These are phyloP conservation scores for Icerya purchasi DNA, from an alignment of 2,888 invertebrate species.

Conservation along the genomic window DNA sequence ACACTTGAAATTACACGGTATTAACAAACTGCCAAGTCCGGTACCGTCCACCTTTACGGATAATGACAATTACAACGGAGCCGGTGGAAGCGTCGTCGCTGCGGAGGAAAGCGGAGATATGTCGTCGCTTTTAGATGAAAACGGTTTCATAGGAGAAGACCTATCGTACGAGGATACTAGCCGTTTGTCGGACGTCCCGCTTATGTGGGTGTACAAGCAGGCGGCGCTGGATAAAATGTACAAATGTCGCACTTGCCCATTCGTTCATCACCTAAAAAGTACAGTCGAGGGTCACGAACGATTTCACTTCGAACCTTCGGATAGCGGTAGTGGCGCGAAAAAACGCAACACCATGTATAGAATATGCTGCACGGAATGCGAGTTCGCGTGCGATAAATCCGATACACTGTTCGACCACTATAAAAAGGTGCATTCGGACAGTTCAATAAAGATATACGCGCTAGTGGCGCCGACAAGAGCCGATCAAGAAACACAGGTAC, in stretches of 20 bases:
- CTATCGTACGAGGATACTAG: conserved; percentile 15
- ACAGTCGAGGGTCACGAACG: conserved; percentile 66
- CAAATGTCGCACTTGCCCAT: conserved; percentile 65
- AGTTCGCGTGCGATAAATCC: conserved; percentile 52
- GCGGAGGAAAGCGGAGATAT: background rate
- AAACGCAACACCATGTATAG: background rate
- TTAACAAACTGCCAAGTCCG: conserved; percentile 5
- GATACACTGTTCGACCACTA: conserved; percentile 41
- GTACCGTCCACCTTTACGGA: conserved; percentile 3
- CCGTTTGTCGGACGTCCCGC: conserved; percentile 37
- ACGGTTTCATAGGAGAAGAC: background rate
- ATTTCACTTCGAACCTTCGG: conserved; percentile 36
- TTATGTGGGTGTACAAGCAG: conserved; percentile 52
- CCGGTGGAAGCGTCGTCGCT: no score
- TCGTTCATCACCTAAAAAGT: conserved; percentile 55
- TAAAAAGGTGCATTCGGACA: conserved; percentile 50
- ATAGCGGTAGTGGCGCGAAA: conserved; percentile 15
- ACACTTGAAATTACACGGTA: conserved; percentile 31
- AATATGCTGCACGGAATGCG: conserved; percentile 50
- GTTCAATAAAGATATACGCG: conserved; percentile 29
- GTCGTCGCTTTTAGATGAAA: background rate
- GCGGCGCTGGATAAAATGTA: conserved; percentile 58
- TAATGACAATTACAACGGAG: background rate
- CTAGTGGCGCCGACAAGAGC: conserved; percentile 4
- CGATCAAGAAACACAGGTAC: conserved; percentile 7